Evolutionary conservation across 2,797 vertebrate species (phyloP), one percentile per base, ranked within the genome.

Genomic region (Pristis pectinata): DNA sequence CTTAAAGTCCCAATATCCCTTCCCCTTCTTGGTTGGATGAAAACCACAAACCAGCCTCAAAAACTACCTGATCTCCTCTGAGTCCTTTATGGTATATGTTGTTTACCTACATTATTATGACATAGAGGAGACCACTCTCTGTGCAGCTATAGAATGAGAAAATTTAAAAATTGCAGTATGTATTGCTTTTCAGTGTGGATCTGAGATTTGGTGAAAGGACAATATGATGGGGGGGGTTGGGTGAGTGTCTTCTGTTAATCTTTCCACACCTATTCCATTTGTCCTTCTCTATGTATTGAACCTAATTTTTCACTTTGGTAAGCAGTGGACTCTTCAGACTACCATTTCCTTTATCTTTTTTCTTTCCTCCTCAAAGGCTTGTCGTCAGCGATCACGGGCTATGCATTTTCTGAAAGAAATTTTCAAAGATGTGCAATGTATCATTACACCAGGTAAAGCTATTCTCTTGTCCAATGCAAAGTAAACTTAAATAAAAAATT

Each of bases 371-470:
- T 96, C 95, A 59, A 95, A 97, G 96, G 96, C 96, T 92, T 96
- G 96, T 94, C 96, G 96, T 44, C 96, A 97, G 94, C 96, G 96
- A 94, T 96, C 95, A 87, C 96, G 96, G 70, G 95, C 94, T 94
- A 97, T 97, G 93, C 94, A 74, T 34, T 96, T 96, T 94, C 27
- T 97, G 93, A 95, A 0, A 94, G 95, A 97, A 61, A 96, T 96
- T 79, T 97, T 97, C 95, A 77, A 74, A 64, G 95, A 94, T 0
- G 96, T 96, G 94, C 80, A 96, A 94, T 97, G 96, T n/a, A 95
- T 97, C 95, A 94, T 97, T 70, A 97, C 96, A 94, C 96, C 96
- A 96, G 96, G 96, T 97, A 96, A 17, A 82, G 95, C 37, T 94
- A 41, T 24, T 64, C 59, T 24, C n/a, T 67, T 67, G 87, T 22